phyloP scores from a whole-genome alignment of 1,140 invertebrate species.

The Drosophila nikananu region DNA sequence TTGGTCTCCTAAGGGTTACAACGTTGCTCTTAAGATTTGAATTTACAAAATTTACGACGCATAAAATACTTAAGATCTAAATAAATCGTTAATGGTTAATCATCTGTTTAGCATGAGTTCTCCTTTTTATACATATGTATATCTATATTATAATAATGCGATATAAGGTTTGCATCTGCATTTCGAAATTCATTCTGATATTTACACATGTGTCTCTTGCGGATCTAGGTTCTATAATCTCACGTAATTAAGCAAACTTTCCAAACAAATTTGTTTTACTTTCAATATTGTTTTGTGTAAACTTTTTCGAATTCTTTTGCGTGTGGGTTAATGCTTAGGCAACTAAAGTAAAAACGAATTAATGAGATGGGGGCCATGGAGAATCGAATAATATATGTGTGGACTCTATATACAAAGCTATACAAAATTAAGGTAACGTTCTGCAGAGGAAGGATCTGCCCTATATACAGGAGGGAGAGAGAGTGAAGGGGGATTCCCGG shows the following conservation, averaged over 20 bases:
- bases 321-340: constrained; percentile 16
- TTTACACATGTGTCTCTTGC: constrained; percentile 39
- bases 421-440: constrained; percentile 54
- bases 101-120: constrained; percentile 36
- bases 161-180: constrained; percentile 23
- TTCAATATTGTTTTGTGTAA: constrained; percentile 1
- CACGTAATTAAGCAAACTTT: constrained; percentile 48
- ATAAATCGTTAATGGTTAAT: constrained; percentile 49
- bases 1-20: constrained; percentile 67
- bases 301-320: not conserved
- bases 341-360: constrained; percentile 40
- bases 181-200: constrained; percentile 53
- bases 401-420: constrained; percentile 52
- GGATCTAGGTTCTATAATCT: constrained; percentile 65
- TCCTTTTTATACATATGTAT: constrained; percentile 51
- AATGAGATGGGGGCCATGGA: constrained; percentile 16
- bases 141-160: constrained; percentile 38
- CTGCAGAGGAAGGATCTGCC: constrained; percentile 19
- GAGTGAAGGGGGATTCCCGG: constrained; percentile 5
- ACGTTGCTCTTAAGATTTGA: constrained; percentile 53
- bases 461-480: constrained; percentile 35
- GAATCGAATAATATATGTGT: constrained; percentile 12
- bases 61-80: constrained; percentile 75
- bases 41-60: constrained; percentile 74
- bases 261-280: constrained; percentile 17